phyloP scores from a whole-genome alignment of 2,888 invertebrate genomes.

The Drosophila phalerata region DNA sequence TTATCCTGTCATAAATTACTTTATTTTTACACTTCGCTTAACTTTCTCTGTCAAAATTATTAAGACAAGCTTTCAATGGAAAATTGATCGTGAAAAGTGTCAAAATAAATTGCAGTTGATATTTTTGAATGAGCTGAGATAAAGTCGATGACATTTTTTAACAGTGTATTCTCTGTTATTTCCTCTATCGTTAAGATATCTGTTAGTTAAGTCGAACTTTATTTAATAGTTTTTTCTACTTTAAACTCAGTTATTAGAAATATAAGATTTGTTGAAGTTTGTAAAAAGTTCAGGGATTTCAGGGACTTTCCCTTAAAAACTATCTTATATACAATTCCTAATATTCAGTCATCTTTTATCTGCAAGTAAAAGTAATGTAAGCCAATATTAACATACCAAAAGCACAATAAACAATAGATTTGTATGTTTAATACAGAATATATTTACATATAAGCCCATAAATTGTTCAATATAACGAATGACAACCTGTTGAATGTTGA shows the following conservation, averaged over 20 bases:
- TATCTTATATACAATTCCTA: not conserved
- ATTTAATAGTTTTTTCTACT: no score
- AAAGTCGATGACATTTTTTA: no score
- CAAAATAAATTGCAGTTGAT: conserved; percentile 5
- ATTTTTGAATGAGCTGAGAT: no score
- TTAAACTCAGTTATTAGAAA: no score
- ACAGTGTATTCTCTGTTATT: no score
- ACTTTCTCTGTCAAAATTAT: conserved; percentile 10
- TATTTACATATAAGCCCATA: conserved; percentile 6
- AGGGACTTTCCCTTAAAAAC: not conserved
- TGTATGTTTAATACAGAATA: conserved; percentile 4
- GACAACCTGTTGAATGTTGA: conserved; percentile 42
- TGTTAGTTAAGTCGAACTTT: no score
- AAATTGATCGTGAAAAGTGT: not conserved
- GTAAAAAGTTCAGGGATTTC: not conserved
- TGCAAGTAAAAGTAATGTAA: not conserved
- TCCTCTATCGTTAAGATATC: no score
- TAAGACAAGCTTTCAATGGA: not conserved
- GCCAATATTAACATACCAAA: not conserved
- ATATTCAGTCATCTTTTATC: not conserved
- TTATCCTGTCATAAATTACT: conserved; percentile 2
- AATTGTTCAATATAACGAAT: conserved; percentile 8
- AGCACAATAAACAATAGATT: conserved; percentile 14
- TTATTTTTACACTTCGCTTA: not conserved
- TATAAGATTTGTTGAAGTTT: no score